Evolutionary conservation across 64 coral and sea anemone species (phyloP).

Genomic region (Actinia tenebrosa): DNA sequence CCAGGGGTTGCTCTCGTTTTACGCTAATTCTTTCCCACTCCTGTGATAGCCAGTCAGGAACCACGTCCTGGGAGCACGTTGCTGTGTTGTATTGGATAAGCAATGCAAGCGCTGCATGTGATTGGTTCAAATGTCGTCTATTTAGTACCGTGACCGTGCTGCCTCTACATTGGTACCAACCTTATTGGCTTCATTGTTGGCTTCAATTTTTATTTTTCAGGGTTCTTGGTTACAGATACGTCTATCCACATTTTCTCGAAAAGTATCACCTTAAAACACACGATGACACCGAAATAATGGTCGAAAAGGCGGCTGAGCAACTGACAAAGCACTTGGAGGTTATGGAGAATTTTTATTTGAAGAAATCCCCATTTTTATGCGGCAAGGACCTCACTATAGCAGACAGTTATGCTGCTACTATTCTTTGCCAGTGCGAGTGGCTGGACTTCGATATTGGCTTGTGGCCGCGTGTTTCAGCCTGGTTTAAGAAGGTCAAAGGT

Average conservation of each 20-base stretch:
- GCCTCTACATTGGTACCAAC: too few relatives aligned
- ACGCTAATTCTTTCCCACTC: too few relatives aligned
- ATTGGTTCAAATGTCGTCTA: not conserved
- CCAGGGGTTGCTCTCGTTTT: too few relatives aligned
- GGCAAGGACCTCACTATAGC: conserved; percentile 63
- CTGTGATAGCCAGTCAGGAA: too few relatives aligned
- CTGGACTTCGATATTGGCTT: conserved; percentile 51
- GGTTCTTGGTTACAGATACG: conserved; percentile 57
- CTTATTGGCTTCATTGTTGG: not conserved
- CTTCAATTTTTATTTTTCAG: conserved; percentile 17
- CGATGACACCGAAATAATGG: conserved; percentile 60
- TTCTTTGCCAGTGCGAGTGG: conserved; percentile 67
- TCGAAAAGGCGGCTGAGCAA: conserved; percentile 46
- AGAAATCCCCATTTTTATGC: conserved; percentile 49
- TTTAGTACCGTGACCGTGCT: too few relatives aligned
- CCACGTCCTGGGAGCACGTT: too few relatives aligned
- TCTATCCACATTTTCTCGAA: conserved; percentile 73
- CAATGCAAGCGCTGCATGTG: not conserved
- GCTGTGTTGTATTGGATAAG: not conserved
- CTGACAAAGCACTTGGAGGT: conserved; percentile 57
- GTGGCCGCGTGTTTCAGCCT: conserved; percentile 56
- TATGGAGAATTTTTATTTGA: conserved; percentile 57
- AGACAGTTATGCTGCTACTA: conserved; percentile 70
- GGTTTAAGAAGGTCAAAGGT: conserved; percentile 65
- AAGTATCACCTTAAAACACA: conserved; percentile 50